A percentile compares a stretch with the other conserved stretches of the same genome.
Evolutionary conservation across 2,113 vertebrate genomes (phyloP).

Genomic region (Mesoclemmys tuberculata): DNA sequence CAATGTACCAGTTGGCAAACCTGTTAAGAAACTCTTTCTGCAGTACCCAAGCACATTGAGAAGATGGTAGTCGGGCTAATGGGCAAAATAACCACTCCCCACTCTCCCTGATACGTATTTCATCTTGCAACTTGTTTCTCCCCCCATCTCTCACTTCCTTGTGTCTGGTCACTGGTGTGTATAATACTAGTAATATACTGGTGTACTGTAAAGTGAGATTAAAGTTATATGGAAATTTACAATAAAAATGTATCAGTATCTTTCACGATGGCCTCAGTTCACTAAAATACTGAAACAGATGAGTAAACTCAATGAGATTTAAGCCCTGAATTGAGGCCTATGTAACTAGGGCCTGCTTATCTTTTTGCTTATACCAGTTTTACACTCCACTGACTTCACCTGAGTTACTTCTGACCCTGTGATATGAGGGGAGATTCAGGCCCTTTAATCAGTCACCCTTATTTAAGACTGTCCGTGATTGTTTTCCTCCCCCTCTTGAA

Average conservation of each 20-base stretch:
- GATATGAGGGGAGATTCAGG: not conserved
- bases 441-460: not conserved
- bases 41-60: not conserved
- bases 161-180: not conserved
- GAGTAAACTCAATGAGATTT: not conserved
- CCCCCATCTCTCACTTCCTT: not conserved
- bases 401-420: not conserved
- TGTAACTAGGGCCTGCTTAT: not conserved
- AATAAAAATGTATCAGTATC: not conserved
- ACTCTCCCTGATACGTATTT: not conserved
- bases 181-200: not conserved
- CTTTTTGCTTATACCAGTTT: not conserved
- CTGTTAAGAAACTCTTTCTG: not conserved
- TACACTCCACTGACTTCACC: not conserved
- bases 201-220: not conserved
- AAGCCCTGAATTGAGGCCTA: rapidly evolving
- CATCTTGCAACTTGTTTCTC: not conserved
- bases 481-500: not conserved
- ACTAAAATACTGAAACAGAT: not conserved
- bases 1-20: not conserved
- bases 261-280: not conserved
- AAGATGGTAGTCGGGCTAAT: not conserved
- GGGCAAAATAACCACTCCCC: not conserved
- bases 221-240: not conserved
- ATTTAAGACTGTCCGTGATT: not conserved